Percentiles rank a stretch among this genome's conserved stretches.
Conservation (phyloP, 23 tunicate genomes). For the Ascidia mentula region DNA sequence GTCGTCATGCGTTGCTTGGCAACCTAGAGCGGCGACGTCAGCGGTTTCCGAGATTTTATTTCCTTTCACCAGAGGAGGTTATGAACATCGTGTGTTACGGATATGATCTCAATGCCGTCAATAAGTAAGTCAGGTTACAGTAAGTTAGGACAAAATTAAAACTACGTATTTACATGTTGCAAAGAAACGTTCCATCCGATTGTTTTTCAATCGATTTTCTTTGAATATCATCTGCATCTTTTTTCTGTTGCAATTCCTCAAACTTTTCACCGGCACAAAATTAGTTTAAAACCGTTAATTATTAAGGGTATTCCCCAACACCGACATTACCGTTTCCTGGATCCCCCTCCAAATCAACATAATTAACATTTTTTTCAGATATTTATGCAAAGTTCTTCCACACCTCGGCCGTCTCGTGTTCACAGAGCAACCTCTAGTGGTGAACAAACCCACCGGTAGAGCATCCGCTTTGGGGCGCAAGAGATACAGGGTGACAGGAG, state of each 20-base stretch:
- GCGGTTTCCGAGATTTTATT: conserved; percentile 83
- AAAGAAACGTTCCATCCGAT: no score
- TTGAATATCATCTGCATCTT: no score
- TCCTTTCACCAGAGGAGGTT: conserved; percentile 93
- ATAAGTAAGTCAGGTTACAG: conserved; percentile 81
- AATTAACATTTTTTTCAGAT: conserved; percentile 58
- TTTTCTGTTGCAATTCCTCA: no score
- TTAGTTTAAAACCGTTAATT: no score
- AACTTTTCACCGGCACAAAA: no score
- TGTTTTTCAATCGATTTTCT: no score
- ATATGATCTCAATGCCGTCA: conserved; percentile 82
- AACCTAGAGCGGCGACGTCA: conserved; percentile 88
- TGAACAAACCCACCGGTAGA: conserved; percentile 24
- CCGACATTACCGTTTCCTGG: no score
- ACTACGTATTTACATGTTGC: no score
- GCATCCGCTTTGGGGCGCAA: conserved; percentile 53
- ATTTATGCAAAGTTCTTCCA: conserved; percentile 66
- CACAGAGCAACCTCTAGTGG: conserved; percentile 46
- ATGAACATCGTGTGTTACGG: conserved; percentile 89
- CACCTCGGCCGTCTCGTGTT: conserved; percentile 71
- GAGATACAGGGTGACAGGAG: conserved; percentile 72
- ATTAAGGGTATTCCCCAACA: no score
- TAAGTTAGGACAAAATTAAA: no score
- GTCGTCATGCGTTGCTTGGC: conserved; percentile 93
- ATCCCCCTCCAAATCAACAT: no score